Base-by-base conservation (phyloP, 2,888 invertebrate genomes). In the Oligia fasciuncula region DNA sequence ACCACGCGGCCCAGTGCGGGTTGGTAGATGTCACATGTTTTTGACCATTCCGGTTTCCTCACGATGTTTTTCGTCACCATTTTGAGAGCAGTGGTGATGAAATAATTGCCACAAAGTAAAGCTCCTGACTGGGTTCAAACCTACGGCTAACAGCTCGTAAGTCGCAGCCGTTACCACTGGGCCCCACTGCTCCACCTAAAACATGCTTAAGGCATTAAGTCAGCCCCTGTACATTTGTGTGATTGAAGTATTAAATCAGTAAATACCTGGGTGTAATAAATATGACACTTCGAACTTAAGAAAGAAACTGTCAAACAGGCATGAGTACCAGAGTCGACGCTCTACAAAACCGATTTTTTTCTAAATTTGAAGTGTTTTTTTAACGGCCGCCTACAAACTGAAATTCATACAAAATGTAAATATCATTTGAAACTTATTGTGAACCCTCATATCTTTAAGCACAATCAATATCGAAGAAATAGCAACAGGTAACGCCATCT, bases 401-500 rank as follows among this genome's bases (percentile, higher is more conserved):
- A 40, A 40, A 65, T 65, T 19, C 13, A 2, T 13, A 2, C 2
- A 19, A 57, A 60, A 43, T 46, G 0, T n/a, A 8, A 14, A 8
- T 43, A 11, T 13, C 5, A 43, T 54, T 54, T 23, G 11, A n/a
- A 57, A 19, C 57, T 40, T 19, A 19, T 57, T 43, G 8, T 51
- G 0, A 17, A 14, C 6, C 17, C 17, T 9, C 5, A 13, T 43
- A 57, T n/a, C 5, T 51, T 17, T 23, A 19, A n/a, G 2, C 6
- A n/a, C n/a, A 23, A 63, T 46, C 46, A n/a, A 46, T 54, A 57
- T n/a, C 17, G 29, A 14, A 40, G 1, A 14, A 35, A 46, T 40
- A 62, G 75, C 46, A 57, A 80, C 86, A 60, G n/a, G 69, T 60
- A 77, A 68, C 85, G 85, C 85, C 85, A 85, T 85, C 85, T 85